phyloP scores from a whole-genome alignment of 1,140 invertebrate genomes.

The Argopecten irradians region DNA sequence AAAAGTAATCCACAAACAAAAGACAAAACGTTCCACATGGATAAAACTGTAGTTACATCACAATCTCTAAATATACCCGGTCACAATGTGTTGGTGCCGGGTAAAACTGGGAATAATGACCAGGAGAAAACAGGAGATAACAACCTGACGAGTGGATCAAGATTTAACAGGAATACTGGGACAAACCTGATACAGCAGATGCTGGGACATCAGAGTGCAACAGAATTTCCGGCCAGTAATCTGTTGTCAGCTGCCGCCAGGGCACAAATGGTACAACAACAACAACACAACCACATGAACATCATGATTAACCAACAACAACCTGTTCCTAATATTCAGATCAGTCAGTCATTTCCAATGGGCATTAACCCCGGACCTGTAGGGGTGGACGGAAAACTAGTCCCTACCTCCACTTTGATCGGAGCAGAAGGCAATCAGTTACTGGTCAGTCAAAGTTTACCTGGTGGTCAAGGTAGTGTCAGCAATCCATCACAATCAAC shows the following conservation, averaged over 20 bases:
- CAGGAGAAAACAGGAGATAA: not conserved
- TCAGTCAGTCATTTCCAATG: conserved; percentile 1
- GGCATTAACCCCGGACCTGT: not conserved
- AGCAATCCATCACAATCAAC: not conserved
- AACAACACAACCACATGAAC: conserved; percentile 29
- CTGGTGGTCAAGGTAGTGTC: conserved; percentile 8
- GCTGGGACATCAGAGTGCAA: conserved; percentile 35
- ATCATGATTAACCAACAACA: conserved; percentile 42
- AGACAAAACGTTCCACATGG: not conserved
- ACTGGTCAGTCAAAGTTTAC: not conserved
- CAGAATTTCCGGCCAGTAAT: conserved; percentile 68
- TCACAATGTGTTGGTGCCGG: not conserved
- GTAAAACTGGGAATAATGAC: not conserved
- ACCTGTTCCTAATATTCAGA: not conserved
- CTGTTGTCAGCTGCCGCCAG: conserved; percentile 68
- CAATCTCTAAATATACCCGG: not conserved
- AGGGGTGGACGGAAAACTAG: not conserved
- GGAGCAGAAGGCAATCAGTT: not conserved
- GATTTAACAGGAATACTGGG: conserved; percentile 5
- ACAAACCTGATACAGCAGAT: conserved; percentile 51
- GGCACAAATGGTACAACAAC: conserved; percentile 63
- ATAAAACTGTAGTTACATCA: conserved; percentile 29
- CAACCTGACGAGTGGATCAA: not conserved
- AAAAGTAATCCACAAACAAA: conserved; percentile 30
- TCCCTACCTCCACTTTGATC: conserved; percentile 28